Base-by-base conservation (phyloP, 1,140 invertebrate species). In the Drosophila sp. region DNA sequence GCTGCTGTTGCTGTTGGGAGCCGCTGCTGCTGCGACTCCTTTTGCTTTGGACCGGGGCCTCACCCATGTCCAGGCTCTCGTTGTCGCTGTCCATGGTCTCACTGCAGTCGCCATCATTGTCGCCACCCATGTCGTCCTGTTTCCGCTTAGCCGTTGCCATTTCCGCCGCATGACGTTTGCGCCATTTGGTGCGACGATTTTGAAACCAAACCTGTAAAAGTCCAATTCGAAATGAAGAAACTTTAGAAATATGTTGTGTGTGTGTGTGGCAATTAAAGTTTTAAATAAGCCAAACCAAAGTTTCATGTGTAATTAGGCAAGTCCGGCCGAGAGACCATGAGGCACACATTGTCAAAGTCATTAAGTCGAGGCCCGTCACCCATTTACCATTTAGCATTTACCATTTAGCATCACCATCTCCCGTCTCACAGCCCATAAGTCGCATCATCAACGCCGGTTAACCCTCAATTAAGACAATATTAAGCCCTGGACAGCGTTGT, bases 131-230 rank as follows among this genome's bases (percentile, higher is more conserved):
- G 80, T 98, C 97, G 92, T 99, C 98, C 91, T 99, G 98, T 92
- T 98, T 97, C 91, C 97, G 95, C 92, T 99, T 99, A 5, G 98
- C 98, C 21, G 97, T 98, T 51, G 98, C 98, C 97, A 99, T 98
- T 94, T 99, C 98, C 2, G 98, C 98, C 0, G 98, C 98, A 94
- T 99, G 98, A 92, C 98, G 98, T 94, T 99, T 99, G 87, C 99
- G 94, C 98, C 98, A 99, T 94, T 99, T 99, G 81, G 98, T 99
- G 91, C 99, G 94, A 92, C 99, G 95, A 93, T 99, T 99, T 93
- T 99, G 99, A 93, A 99, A 99, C 99, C 99, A 99, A 40, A 99
- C 99, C 98, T 99, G 94, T 40, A 94, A 94, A 77, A 92, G 76
- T 67, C 66, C 57, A 86, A 62, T 51, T 38, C 8, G 6, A 62